phyloP scores from a whole-genome alignment of 2,113 vertebrate species.

The Pyxicephalus adspersus region DNA sequence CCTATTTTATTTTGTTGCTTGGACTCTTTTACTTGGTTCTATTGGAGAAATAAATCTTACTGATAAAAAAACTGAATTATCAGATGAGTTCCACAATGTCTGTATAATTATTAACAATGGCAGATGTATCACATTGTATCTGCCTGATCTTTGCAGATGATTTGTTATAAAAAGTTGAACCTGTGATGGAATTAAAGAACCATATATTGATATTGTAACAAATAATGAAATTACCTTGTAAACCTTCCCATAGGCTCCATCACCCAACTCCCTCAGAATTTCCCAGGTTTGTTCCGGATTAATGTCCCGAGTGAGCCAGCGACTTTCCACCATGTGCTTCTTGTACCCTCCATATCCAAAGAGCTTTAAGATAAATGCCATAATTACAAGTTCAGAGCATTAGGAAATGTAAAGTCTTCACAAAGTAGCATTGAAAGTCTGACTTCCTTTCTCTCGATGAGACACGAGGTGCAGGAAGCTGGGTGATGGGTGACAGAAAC shows the following conservation, averaged over 20 bases:
- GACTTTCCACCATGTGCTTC: conserved; percentile 59
- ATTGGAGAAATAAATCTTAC: too few relatives aligned
- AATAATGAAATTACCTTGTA: conserved; percentile 65
- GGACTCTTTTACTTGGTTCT: too few relatives aligned
- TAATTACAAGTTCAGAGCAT: conserved; percentile 23
- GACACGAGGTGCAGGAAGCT: conserved; percentile 14
- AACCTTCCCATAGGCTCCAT: conserved; percentile 73
- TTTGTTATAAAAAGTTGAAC: too few relatives aligned
- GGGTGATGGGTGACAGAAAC: conserved; percentile 8
- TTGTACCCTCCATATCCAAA: conserved; percentile 66
- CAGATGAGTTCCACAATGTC: too few relatives aligned
- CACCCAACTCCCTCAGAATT: conserved; percentile 67
- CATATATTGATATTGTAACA: too few relatives aligned
- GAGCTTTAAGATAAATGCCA: conserved; percentile 69
- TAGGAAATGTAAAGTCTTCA: not conserved
- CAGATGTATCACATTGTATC: too few relatives aligned
- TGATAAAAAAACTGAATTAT: too few relatives aligned
- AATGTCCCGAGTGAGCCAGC: conserved; percentile 60
- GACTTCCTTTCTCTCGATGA: not conserved
- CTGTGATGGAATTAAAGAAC: too few relatives aligned
- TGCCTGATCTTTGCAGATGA: too few relatives aligned
- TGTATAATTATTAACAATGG: too few relatives aligned
- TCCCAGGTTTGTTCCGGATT: conserved; percentile 66
- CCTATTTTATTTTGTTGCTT: too few relatives aligned
- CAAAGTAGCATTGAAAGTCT: not conserved